Percentiles rank a stretch among this genome's conserved stretches.
Conservation (phyloP, 1,140 invertebrate species). For the Zaprionus gabonicus region DNA sequence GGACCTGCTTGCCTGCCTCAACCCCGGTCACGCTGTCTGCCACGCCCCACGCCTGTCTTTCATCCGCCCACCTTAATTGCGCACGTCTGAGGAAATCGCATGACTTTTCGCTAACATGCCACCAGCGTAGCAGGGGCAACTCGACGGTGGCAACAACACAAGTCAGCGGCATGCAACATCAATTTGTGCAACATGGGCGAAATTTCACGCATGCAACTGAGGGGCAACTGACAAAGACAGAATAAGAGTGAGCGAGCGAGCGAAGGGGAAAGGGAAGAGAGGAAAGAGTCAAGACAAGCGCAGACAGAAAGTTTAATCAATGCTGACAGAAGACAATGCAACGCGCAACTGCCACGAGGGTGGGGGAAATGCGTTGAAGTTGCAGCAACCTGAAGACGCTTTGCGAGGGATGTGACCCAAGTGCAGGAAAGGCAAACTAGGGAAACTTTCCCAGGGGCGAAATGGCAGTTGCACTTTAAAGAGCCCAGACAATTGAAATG, state of each 20-base stretch:
- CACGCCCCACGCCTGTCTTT: constrained; percentile 3
- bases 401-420: background rate
- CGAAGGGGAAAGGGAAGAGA: background rate
- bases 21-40: background rate
- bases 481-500: background rate
- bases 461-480: background rate
- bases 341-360: constrained; percentile 1
- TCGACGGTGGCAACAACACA: constrained; percentile 26
- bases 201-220: constrained; percentile 59
- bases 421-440: background rate
- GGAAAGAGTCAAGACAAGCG: constrained; percentile 40
- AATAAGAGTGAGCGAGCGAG: background rate
- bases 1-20: background rate
- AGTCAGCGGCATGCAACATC: constrained; percentile 53
- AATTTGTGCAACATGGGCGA: constrained; percentile 61
- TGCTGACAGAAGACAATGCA: constrained; percentile 59
- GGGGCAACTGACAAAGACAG: constrained; percentile 12
- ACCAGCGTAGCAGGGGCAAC: constrained; percentile 38
- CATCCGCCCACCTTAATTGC: constrained; percentile 40
- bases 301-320: constrained; percentile 62
- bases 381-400: constrained; percentile 9
- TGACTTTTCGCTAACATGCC: constrained; percentile 60
- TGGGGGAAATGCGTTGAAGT: background rate
- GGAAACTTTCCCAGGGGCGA: background rate
- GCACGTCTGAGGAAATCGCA: constrained; percentile 53